phyloP scores from a whole-genome alignment of 2,888 invertebrate species.

The Hydraecia micacea region DNA sequence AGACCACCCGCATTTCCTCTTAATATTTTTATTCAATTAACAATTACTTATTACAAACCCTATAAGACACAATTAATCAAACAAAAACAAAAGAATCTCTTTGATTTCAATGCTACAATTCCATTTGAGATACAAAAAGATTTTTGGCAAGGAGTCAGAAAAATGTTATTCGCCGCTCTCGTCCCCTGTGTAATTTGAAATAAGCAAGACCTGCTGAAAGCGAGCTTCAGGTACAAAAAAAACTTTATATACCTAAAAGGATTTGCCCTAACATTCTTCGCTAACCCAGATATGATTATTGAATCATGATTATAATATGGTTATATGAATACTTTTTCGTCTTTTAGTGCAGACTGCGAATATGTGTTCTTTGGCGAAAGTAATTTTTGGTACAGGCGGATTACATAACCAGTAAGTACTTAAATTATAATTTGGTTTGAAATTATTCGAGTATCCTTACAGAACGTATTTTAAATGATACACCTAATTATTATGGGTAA shows the following conservation, averaged over 20 bases:
- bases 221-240: conserved; percentile 72
- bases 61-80: conserved; percentile 12
- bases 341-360: conserved; percentile 37
- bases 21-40: conserved; percentile 8
- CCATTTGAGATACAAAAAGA: conserved; percentile 51
- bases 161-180: conserved; percentile 63
- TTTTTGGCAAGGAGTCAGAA: conserved; percentile 58
- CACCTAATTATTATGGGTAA: too few relatives aligned
- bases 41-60: conserved; percentile 2
- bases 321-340: conserved; percentile 66
- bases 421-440: not conserved
- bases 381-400: not conserved
- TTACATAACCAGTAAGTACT: not conserved
- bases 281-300: conserved; percentile 75
- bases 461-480: not conserved
- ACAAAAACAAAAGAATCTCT: conserved; percentile 16
- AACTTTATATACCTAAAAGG: conserved; percentile 73
- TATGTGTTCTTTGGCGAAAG: not conserved
- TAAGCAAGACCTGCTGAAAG: conserved; percentile 71
- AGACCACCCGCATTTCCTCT: too few relatives aligned
- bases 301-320: conserved; percentile 77
- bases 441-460: not conserved
- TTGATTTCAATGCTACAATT: conserved; percentile 42
- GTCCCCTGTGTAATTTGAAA: conserved; percentile 73
- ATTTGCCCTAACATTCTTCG: conserved; percentile 64